Percentiles rank a stretch among this genome's conserved stretches.
These are phyloP conservation scores for Oxyruncus cristatus DNA, from an alignment of 2,113 vertebrate genomes.

Conservation along the genomic window DNA sequence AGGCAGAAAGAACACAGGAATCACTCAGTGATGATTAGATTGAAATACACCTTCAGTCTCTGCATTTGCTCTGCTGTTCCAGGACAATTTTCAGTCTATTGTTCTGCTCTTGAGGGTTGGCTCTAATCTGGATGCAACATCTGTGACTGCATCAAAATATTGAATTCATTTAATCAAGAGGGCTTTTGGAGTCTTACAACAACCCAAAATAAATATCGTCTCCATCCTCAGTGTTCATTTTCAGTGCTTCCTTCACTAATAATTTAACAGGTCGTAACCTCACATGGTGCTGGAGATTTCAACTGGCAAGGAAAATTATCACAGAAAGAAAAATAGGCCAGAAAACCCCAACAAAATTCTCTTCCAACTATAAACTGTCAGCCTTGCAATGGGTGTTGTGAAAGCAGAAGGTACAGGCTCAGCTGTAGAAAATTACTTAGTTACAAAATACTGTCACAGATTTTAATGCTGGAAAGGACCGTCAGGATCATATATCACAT, in stretches of 20 bases:
- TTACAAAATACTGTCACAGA: background rate
- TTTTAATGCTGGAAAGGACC: background rate
- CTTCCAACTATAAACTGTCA: background rate
- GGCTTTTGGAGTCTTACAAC: background rate
- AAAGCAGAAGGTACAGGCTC: background rate
- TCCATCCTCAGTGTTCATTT: background rate
- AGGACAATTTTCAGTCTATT: background rate
- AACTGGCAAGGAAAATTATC: background rate
- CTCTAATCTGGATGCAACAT: background rate
- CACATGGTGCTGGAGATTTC: no score
- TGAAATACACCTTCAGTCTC: background rate
- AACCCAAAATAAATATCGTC: background rate
- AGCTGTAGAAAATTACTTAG: background rate
- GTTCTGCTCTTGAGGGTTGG: background rate
- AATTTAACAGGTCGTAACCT: background rate
- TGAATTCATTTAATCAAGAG: background rate
- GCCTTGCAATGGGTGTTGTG: fast-evolving
- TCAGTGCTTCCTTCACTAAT: background rate
- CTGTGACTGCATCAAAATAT: background rate
- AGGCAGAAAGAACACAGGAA: background rate
- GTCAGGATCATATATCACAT: no score
- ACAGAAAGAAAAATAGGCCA: background rate
- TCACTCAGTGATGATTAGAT: background rate
- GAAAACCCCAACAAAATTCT: background rate
- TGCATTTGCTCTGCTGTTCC: background rate